phyloP scores from a whole-genome alignment of 2,888 invertebrate genomes.

The Dryobota labecula region DNA sequence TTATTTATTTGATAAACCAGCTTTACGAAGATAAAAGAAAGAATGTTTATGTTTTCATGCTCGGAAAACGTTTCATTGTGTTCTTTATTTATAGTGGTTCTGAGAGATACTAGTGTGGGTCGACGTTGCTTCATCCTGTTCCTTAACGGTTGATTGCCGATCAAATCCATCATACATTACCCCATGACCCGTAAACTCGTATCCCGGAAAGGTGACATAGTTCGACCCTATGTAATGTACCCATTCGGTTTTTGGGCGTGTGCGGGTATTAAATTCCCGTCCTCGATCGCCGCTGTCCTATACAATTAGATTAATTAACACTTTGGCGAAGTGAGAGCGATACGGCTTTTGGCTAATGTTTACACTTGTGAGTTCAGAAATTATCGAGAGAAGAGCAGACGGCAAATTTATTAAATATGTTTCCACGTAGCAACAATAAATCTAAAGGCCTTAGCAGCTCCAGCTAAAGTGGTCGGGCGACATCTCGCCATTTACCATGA shows the following conservation, averaged over 20 bases:
- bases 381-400: constrained; percentile 41
- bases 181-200: constrained; percentile 62
- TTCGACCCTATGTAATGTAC: constrained; percentile 59
- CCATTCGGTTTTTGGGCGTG: constrained; percentile 64
- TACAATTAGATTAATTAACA: constrained; percentile 67
- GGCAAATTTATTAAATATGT: constrained; percentile 75
- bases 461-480: constrained; percentile 75
- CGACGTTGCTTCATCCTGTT: constrained; percentile 53
- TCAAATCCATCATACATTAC: constrained; percentile 68
- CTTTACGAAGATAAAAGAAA: constrained; percentile 47
- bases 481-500: constrained; percentile 76
- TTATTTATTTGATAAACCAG: constrained; percentile 57
- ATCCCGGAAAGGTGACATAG: constrained; percentile 65
- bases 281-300: constrained; percentile 57
- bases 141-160: constrained; percentile 67
- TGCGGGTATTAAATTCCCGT: constrained; percentile 60
- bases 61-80: constrained; percentile 35
- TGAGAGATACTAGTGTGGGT: constrained; percentile 31
- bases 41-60: constrained; percentile 46
- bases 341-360: constrained; percentile 39
- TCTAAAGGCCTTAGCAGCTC: constrained; percentile 75
- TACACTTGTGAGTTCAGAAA: constrained; percentile 35
- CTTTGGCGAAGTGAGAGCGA: constrained; percentile 44
- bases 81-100: constrained; percentile 43
- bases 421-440: constrained; percentile 79